Conservation (phyloP, 2,113 vertebrate species). For the human region DNA sequence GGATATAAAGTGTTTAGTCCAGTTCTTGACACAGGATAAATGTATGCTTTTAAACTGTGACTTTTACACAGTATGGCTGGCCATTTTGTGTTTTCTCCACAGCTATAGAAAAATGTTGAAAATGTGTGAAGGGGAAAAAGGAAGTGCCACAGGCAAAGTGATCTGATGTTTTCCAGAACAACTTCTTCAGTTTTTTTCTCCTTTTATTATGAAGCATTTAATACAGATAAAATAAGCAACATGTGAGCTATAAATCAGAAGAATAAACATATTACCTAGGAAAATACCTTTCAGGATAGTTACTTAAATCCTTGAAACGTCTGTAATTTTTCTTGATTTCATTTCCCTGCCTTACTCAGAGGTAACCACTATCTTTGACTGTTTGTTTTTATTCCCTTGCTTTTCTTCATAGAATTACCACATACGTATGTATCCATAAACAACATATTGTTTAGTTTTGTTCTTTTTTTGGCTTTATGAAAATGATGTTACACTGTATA, state of each 20-base stretch:
- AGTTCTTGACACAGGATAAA: neutral
- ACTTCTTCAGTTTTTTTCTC: neutral
- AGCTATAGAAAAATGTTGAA: neutral
- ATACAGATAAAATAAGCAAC: neutral
- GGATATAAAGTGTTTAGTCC: neutral
- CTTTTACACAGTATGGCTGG: neutral
- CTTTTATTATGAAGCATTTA: constrained; percentile 4
- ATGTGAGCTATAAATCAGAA: neutral
- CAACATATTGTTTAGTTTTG: neutral
- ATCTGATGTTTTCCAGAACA: neutral
- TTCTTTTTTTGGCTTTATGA: neutral
- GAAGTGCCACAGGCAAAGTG: neutral
- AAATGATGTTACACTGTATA: neutral
- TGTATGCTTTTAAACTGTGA: neutral
- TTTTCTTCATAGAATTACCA: neutral
- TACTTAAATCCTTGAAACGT: neutral
- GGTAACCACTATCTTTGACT: neutral
- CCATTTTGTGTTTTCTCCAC: neutral
- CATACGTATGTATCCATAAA: neutral
- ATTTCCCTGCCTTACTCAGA: neutral
- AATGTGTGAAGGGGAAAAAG: neutral
- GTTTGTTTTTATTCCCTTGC: neutral
- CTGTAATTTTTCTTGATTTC: neutral
- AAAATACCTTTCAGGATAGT: neutral
- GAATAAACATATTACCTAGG: neutral